A percentile compares a stretch with the other conserved stretches of the same genome.
These are phyloP conservation scores for Ctenopoma kingsleyae DNA, from an alignment of 2,797 vertebrate species.

Conservation along the genomic window DNA sequence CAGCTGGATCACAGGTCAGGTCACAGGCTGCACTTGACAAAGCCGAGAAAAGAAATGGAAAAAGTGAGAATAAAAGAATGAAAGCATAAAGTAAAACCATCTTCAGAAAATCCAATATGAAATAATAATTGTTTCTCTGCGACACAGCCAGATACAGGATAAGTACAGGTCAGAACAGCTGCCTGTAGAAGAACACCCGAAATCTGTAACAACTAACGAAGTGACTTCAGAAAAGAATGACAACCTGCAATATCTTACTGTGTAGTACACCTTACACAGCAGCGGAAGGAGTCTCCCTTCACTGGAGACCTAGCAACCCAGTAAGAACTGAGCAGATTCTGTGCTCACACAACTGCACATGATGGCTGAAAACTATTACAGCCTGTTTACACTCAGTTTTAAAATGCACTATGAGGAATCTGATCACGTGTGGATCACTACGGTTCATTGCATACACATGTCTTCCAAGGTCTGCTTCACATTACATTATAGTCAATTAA, in stretches of 20 bases:
- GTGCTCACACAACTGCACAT: no score
- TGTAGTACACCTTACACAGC: neutral
- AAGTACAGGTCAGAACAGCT: neutral
- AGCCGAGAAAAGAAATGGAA: slow-evolving; percentile 1
- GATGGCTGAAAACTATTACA: no score
- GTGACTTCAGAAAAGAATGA: neutral
- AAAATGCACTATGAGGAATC: no score
- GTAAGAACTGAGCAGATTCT: neutral
- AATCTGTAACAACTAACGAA: neutral
- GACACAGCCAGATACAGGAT: no score
- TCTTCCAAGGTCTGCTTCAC: no score
- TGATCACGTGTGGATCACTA: no score
- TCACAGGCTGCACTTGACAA: slow-evolving; percentile 25
- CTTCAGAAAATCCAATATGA: slow-evolving; percentile 12
- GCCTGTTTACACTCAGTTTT: no score
- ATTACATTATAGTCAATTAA: no score
- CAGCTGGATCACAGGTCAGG: slow-evolving; percentile 9
- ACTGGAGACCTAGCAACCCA: neutral
- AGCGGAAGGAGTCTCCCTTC: no score
- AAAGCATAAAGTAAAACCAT: slow-evolving; percentile 11
- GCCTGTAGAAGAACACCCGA: neutral
- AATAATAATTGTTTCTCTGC: slow-evolving; percentile 16
- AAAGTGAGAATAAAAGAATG: slow-evolving; percentile 9
- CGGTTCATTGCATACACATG: no score
- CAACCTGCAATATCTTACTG: no score